Conservation (phyloP, 2,888 invertebrate species). For the Erebia aethiops region DNA sequence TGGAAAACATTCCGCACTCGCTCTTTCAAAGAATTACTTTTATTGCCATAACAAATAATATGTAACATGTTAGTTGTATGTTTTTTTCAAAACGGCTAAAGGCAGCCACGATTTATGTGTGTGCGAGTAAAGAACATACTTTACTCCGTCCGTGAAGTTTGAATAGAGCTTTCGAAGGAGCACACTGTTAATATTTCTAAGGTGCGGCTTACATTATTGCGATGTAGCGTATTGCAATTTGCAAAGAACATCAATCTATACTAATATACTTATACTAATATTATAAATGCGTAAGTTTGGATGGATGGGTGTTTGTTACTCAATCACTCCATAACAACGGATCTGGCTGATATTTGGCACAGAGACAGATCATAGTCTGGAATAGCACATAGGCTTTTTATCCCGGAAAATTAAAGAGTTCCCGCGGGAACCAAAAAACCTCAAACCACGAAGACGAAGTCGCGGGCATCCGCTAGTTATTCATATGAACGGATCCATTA, state of each 20-base stretch:
- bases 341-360: too few species aligned
- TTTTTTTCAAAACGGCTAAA: conserved; percentile 19
- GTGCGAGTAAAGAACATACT: conserved; percentile 28
- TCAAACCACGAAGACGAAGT: too few species aligned
- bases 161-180: conserved; percentile 64
- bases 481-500: too few species aligned
- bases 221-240: conserved; percentile 13
- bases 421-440: too few species aligned
- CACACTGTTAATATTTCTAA: conserved; percentile 61
- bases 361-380: too few species aligned
- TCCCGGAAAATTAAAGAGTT: too few species aligned
- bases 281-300: too few species aligned
- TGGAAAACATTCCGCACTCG: not conserved
- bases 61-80: conserved; percentile 9
- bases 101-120: conserved; percentile 18
- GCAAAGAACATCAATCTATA: not conserved
- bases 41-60: conserved; percentile 19
- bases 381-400: too few species aligned
- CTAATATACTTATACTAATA: too few species aligned
- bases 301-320: too few species aligned
- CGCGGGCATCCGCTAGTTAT: too few species aligned
- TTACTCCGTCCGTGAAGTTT: conserved; percentile 42
- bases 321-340: too few species aligned
- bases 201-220: conserved; percentile 16
- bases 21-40: conserved; percentile 10